Percentiles rank a stretch among this genome's conserved stretches.
Evolutionary conservation across 2,113 vertebrate genomes (phyloP).

Genomic region (Plectropomus leopardus): DNA sequence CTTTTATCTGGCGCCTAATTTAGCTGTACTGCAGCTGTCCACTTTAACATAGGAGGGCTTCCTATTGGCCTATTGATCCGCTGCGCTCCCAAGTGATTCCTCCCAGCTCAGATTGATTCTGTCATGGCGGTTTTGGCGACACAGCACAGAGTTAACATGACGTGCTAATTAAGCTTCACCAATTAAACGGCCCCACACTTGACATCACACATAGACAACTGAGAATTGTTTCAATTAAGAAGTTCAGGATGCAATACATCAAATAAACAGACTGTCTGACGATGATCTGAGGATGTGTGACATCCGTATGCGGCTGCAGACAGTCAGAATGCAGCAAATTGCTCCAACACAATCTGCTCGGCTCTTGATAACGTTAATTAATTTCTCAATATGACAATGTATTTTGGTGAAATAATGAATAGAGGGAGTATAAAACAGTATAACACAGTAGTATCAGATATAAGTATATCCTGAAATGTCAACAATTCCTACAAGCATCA

Average conservation of each 20-base stretch:
- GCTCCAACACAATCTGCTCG: not conserved
- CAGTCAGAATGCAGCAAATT: too few species aligned
- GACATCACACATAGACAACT: not conserved
- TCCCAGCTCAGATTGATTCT: slow-evolving; percentile 73
- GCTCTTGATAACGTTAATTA: not conserved
- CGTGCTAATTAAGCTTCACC: slow-evolving; percentile 57
- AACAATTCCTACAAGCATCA: too few species aligned
- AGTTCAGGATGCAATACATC: not conserved
- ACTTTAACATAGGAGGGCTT: slow-evolving; percentile 57
- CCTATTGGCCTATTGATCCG: slow-evolving; percentile 76
- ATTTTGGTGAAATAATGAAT: too few species aligned
- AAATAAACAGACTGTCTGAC: not conserved
- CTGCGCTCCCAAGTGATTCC: slow-evolving; percentile 55
- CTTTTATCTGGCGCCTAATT: slow-evolving; percentile 53
- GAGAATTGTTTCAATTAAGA: not conserved
- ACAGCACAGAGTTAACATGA: slow-evolving; percentile 67
- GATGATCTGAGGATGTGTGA: not conserved
- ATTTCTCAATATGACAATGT: not conserved
- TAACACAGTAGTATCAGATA: too few species aligned
- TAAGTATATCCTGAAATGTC: too few species aligned
- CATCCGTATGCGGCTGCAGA: too few species aligned
- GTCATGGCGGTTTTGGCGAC: slow-evolving; percentile 71
- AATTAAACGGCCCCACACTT: slow-evolving; percentile 8
- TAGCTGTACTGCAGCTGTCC: slow-evolving; percentile 47
- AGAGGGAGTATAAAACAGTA: not conserved